Percentiles rank a stretch among this genome's conserved stretches.
phyloP scores from a whole-genome alignment of 1,140 invertebrate species.

The Plodia interpunctella region DNA sequence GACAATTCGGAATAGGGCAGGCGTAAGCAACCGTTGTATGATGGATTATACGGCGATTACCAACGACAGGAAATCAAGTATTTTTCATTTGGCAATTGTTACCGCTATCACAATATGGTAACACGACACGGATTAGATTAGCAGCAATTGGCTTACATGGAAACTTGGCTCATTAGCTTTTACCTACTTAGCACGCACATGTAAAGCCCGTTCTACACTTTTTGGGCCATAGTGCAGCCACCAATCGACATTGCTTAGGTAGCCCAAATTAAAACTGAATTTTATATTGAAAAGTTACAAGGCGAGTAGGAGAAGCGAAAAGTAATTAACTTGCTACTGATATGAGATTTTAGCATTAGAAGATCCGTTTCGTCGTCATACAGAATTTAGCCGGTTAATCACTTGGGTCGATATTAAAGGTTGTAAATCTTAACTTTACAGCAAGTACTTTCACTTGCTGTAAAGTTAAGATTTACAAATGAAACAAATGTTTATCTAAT shows the following conservation, averaged over 20 bases:
- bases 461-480: too few species aligned
- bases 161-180: conserved; percentile 54
- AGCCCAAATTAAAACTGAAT: too few species aligned
- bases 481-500: too few species aligned
- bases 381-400: conserved; percentile 44
- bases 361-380: conserved; percentile 35
- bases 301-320: conserved; percentile 17
- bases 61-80: conserved; percentile 59
- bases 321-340: conserved; percentile 47
- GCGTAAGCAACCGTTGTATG: conserved; percentile 44
- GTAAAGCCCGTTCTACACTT: not conserved
- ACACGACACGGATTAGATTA: conserved; percentile 66
- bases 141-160: conserved; percentile 62
- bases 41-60: conserved; percentile 66
- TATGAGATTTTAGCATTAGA: conserved; percentile 64
- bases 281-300: too few species aligned
- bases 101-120: conserved; percentile 58
- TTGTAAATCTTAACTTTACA: too few species aligned
- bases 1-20: conserved; percentile 45
- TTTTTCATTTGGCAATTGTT: conserved; percentile 69
- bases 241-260: too few species aligned
- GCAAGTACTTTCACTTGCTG: too few species aligned
- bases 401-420: too few species aligned
- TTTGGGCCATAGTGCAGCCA: too few species aligned
- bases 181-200: conserved; percentile 30